A percentile compares a stretch with the other conserved stretches of the same genome.
Conservation (phyloP, 2,888 invertebrate species). For the Brenthis hecate region DNA sequence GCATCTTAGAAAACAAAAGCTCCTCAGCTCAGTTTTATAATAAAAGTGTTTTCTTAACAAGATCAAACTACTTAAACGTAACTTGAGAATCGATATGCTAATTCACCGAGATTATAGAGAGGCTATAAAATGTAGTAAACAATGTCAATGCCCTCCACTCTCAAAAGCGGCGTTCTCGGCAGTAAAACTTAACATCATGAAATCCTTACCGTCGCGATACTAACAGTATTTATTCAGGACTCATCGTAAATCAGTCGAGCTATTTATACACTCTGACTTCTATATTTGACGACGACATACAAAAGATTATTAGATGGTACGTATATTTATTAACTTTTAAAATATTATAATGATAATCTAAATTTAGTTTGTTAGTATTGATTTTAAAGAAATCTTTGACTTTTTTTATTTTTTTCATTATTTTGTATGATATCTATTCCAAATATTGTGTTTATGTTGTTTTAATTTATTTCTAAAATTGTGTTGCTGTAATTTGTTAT, state of each 20-base stretch:
- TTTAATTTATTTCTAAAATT: too few species aligned
- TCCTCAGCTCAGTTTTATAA: background rate
- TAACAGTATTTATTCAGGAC: slow-evolving; percentile 42
- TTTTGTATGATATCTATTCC: too few species aligned
- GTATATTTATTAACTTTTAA: background rate
- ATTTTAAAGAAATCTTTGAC: too few species aligned
- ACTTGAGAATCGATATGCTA: background rate
- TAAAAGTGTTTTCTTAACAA: background rate
- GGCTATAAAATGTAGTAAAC: slow-evolving; percentile 8
- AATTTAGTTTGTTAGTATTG: too few species aligned
- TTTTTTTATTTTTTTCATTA: too few species aligned
- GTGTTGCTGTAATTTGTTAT: too few species aligned
- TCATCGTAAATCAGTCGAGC: slow-evolving; percentile 39
- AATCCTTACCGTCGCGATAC: slow-evolving; percentile 26
- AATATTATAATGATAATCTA: background rate
- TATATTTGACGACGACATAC: slow-evolving; percentile 33
- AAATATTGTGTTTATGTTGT: too few species aligned
- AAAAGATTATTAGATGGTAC: background rate
- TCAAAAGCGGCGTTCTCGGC: slow-evolving; percentile 13
- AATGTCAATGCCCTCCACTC: slow-evolving; percentile 27
- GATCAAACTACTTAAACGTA: background rate
- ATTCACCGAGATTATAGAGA: slow-evolving; percentile 1
- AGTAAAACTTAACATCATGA: slow-evolving; percentile 32
- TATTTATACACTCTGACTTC: slow-evolving; percentile 43
- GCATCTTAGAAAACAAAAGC: too few species aligned